Evolutionary conservation across 2,797 vertebrate species (phyloP).

Genomic region (Phaenicophaeus curvirostris): DNA sequence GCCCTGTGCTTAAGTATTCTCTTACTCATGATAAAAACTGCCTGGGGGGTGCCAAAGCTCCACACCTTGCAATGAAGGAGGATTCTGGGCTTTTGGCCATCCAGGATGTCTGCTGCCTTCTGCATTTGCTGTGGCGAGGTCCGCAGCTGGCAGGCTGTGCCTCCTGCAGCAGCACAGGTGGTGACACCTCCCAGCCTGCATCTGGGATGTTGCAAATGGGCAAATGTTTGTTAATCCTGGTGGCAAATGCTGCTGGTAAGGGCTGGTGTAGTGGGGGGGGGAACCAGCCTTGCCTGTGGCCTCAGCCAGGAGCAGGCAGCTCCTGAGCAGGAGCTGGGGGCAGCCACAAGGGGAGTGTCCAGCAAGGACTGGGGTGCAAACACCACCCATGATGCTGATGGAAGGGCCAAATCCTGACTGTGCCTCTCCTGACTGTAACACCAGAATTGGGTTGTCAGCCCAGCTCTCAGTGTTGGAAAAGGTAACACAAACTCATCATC

Average conservation of each 20-base stretch:
- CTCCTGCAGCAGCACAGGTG: fast-evolving
- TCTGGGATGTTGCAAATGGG: background rate
- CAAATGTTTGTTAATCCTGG: background rate
- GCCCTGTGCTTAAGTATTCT: background rate
- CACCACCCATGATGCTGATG: background rate
- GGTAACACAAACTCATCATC: background rate
- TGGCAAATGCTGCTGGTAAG: background rate
- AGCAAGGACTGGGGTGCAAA: background rate
- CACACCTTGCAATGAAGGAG: background rate
- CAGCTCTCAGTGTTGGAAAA: background rate
- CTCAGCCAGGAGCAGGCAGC: background rate
- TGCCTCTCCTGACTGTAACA: background rate
- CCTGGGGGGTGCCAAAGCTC: background rate
- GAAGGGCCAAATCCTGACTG: background rate
- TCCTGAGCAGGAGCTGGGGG: background rate
- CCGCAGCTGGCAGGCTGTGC: background rate
- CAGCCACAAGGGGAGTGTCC: background rate
- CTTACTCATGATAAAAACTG: background rate
- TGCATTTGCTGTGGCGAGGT: background rate
- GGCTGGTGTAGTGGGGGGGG: background rate
- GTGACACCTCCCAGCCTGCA: background rate
- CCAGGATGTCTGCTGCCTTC: background rate
- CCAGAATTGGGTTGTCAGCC: background rate
- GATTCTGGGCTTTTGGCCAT: background rate
- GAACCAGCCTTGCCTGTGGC: fast-evolving